Evolutionary conservation across 2,888 invertebrate genomes (phyloP).

Genomic region (Ichneumon xanthorius): DNA sequence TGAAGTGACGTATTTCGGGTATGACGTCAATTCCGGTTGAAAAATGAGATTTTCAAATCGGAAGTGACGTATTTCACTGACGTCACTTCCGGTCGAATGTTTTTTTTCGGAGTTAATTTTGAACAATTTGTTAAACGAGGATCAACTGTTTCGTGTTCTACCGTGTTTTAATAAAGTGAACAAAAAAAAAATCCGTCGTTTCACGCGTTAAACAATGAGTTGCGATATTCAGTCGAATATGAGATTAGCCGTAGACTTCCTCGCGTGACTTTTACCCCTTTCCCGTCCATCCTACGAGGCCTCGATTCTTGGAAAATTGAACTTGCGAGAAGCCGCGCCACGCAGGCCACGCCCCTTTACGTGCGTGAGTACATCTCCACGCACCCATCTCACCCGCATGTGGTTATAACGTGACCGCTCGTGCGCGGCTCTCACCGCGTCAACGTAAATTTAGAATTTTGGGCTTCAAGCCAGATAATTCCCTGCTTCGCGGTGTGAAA

Average conservation of each 20-base stretch:
- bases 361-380: slow-evolving; percentile 64
- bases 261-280: slow-evolving; percentile 5
- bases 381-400: slow-evolving; percentile 55
- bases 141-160: not conserved
- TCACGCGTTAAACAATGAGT: not conserved
- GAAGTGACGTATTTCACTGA: too few relatives aligned
- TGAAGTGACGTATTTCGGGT: not conserved
- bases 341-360: slow-evolving; percentile 57
- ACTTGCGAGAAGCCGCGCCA: slow-evolving; percentile 31
- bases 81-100: too few relatives aligned
- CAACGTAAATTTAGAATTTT: slow-evolving; percentile 78
- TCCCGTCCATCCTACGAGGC: not conserved
- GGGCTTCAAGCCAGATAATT: slow-evolving; percentile 81
- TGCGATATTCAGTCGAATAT: not conserved
- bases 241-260: not conserved
- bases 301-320: slow-evolving; percentile 56
- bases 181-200: not conserved
- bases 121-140: not conserved
- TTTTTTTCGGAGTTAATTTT: not conserved
- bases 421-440: slow-evolving; percentile 7
- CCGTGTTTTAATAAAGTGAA: not conserved
- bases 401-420: slow-evolving; percentile 47
- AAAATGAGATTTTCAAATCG: too few relatives aligned
- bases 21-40: too few relatives aligned
- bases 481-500: slow-evolving; percentile 81